A percentile compares a stretch with the other conserved stretches of the same genome.
These are phyloP conservation scores for Anolis sagrei DNA, from an alignment of 2,113 vertebrate species.

Conservation along the genomic window DNA sequence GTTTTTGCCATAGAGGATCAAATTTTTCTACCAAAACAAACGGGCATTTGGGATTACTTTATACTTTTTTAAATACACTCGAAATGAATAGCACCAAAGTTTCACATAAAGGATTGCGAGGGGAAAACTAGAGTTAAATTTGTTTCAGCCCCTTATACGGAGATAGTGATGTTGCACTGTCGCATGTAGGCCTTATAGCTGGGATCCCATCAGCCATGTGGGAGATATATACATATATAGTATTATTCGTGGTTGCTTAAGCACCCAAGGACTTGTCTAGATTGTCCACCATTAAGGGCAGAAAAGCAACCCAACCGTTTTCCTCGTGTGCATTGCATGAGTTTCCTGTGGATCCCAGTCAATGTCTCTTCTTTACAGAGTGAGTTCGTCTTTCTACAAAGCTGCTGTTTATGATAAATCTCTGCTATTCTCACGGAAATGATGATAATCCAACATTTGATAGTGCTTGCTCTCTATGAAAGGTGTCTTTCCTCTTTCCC, in stretches of 20 bases:
- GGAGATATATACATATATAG: background rate
- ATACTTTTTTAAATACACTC: background rate
- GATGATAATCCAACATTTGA: background rate
- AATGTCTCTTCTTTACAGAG: background rate
- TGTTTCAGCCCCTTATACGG: background rate
- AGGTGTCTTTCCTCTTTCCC: background rate
- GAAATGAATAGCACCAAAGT: background rate
- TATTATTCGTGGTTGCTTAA: no score
- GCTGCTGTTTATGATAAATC: background rate
- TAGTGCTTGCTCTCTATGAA: background rate
- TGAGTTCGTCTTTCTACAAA: background rate
- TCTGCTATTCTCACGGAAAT: background rate
- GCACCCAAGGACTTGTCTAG: background rate
- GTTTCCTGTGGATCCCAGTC: background rate
- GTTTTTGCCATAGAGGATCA: background rate
- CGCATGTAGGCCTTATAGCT: background rate
- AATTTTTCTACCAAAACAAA: conserved; percentile 4
- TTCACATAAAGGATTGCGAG: background rate
- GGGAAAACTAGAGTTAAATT: background rate
- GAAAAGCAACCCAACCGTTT: background rate
- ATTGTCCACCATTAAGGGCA: background rate
- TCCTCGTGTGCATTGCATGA: background rate
- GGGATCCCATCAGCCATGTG: background rate
- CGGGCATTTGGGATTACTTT: conserved; percentile 39
- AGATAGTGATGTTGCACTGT: background rate